Evolutionary conservation across 30 jellyfish, hydroid and myxozoan species (phyloP).

Genomic region (Phacellophora camtschatica): DNA sequence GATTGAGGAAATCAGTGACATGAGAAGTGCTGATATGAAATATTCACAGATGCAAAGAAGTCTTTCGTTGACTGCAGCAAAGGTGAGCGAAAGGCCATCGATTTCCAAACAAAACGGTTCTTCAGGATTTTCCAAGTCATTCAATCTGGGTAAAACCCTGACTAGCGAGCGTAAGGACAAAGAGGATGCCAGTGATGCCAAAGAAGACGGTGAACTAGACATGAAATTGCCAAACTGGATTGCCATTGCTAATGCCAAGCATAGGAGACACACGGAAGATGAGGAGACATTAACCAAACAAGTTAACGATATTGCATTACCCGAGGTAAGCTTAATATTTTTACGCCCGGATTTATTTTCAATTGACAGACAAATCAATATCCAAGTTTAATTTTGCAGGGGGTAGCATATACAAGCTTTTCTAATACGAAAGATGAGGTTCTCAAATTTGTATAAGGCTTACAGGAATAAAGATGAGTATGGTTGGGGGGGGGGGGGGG

Average conservation of each 20-base stretch:
- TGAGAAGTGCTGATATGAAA: slow-evolving; percentile 49
- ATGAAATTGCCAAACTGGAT: slow-evolving; percentile 73
- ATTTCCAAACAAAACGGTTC: not conserved
- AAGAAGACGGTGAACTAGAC: not conserved
- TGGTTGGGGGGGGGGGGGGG: too few species aligned
- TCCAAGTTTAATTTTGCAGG: too few species aligned
- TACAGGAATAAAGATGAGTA: too few species aligned
- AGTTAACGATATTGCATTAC: not conserved
- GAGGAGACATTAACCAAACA: not conserved
- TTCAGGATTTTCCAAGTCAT: not conserved
- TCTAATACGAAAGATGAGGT: too few species aligned
- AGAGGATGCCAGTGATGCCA: not conserved
- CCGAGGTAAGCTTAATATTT: not conserved
- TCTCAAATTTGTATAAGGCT: too few species aligned
- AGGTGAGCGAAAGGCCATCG: not conserved
- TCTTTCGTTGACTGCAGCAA: slow-evolving; percentile 20
- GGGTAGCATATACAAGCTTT: too few species aligned
- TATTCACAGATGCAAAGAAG: slow-evolving; percentile 39
- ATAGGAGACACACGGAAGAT: slow-evolving; percentile 24
- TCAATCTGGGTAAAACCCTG: slow-evolving; percentile 1
- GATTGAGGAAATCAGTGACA: slow-evolving; percentile 24
- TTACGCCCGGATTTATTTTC: too few species aligned
- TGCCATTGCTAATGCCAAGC: slow-evolving; percentile 67
- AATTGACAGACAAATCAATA: too few species aligned
- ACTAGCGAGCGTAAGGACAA: not conserved